Evolutionary conservation across 1,140 invertebrate species (phyloP), one percentile per base, ranked within the genome.

Genomic region (Drosophila teissieri): DNA sequence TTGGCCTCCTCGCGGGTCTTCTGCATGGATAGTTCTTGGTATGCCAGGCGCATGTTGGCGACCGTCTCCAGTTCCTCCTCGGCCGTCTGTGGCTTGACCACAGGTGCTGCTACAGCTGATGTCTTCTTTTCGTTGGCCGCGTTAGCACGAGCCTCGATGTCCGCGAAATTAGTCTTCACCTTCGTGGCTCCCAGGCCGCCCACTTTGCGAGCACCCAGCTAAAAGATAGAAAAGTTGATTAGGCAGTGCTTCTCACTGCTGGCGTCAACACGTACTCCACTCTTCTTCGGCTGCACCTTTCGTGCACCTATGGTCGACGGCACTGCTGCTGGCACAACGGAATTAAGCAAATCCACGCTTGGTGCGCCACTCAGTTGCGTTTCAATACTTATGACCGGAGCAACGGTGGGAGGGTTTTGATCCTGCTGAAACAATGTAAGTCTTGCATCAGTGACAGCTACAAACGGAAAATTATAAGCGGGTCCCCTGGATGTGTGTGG

Each of bases 141-240:
- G 74, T 96, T 95, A 0, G 97, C 97, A 89, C 97, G 96, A 80
- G 95, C 95, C 93, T 99, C 98, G 46, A 99, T 95, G 86, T 99
- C 98, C n/a, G 96, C 96, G 93, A 99, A 99, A 93, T 99, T 98
- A 12, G 96, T 95, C 82, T 96, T 97, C 6, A 99, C 97, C 93
- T 97, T 97, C 58, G 98, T 98, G n/a, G 98, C 99, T 58, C 98
- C 98, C n/a, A 99, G 92, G 2, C 98, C 97, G 44, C 94, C 95
- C 92, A 97, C 98, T 90, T 98, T 98, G 0, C 82, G 77, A 31
- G 94, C 95, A 12, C 97, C 97, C 62, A 98, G 81, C 91, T 92
- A 34, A 5, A n/a, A 39, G 7, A 8, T n/a, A 46, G 19, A 12
- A 2, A 56, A 56, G 6, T 24, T 17, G 34, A n/a, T 42, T 17